These are phyloP conservation scores for Myanophis thanlyinensis DNA, from an alignment of 2,113 vertebrate genomes.

Conservation along the genomic window DNA sequence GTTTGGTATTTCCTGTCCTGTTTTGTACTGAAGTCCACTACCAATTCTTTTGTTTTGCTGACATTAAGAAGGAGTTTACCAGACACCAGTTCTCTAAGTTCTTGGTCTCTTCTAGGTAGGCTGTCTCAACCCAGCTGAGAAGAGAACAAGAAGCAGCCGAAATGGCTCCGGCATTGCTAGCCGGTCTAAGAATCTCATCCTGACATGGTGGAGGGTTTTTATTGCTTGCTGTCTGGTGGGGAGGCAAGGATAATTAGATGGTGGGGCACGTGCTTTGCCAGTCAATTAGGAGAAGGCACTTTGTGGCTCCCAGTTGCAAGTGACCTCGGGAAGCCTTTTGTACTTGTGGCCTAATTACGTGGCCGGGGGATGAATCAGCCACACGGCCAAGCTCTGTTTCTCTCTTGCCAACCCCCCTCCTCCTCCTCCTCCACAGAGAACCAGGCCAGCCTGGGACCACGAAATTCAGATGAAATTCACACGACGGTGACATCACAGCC, in stretches of 20 bases:
- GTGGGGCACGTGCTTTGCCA: not conserved
- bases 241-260: not conserved
- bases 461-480: not conserved
- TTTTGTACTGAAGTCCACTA: too few relatives aligned
- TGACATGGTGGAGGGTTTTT: not conserved
- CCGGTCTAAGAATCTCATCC: not conserved
- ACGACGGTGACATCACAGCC: too few relatives aligned
- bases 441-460: not conserved
- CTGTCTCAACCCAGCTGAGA: too few relatives aligned
- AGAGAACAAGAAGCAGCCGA: not conserved
- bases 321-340: not conserved
- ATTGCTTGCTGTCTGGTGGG: not conserved
- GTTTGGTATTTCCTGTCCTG: too few relatives aligned
- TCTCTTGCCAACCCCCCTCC: too few relatives aligned
- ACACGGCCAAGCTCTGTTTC: too few relatives aligned
- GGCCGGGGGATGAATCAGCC: too few relatives aligned
- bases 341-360: not conserved
- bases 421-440: not conserved
- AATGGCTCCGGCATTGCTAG: not conserved
- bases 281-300: not conserved
- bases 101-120: too few relatives aligned
- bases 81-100: too few relatives aligned
- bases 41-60: too few relatives aligned
- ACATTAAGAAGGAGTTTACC: too few relatives aligned
- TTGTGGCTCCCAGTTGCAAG: not conserved